Evolutionary conservation across 2,113 vertebrate genomes (phyloP), one percentile per base, ranked within the genome.

Genomic region (Etheostoma spectabile): DNA sequence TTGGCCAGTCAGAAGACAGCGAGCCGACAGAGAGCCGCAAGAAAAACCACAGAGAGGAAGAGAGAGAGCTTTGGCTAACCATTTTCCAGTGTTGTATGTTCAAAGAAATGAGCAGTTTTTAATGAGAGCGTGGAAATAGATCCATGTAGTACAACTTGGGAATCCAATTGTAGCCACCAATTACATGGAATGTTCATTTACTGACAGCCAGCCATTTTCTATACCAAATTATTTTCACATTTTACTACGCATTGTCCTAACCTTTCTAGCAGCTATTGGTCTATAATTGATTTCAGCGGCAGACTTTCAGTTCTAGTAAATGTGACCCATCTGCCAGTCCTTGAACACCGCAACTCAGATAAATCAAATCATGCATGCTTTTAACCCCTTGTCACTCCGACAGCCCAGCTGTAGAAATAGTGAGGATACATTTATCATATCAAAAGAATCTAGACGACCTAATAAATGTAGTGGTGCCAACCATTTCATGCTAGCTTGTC

Each of bases 1-100:
- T 72, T 66, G 81, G 82, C 79, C 87, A 88, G 85, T 86, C 86
- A 74, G 72, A 74, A 84, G 72, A 83, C 67, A 53, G 53, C 24
- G 76, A 90, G 70, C 80, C 38, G 61, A 77, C 76, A 75, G 49
- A 84, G 74, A 86, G 68, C 56, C 57, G 68, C 38, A 45, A 52
- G 63, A 82, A 64, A 78, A 82, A 55, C 55, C 12, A 68, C n/a
- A 46, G 2, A 42, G 16, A n/a, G 15, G 56, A 19, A 72, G 19
- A 75, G 30, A 75, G 30, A 55, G 27, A 67, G 15, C 22, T 89
- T 75, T 73, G 14, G 66, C 55, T 62, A 76, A 63, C 49, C 10
- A 22, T 14, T 67, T 18, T 61, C 27, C 27, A 62, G 10, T 75
- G 62, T 64, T 67, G 11, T 56, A 35, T 82, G 79, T 65, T 80